phyloP scores from a whole-genome alignment of 2,888 invertebrate species.

The Ametastegia equiseti region DNA sequence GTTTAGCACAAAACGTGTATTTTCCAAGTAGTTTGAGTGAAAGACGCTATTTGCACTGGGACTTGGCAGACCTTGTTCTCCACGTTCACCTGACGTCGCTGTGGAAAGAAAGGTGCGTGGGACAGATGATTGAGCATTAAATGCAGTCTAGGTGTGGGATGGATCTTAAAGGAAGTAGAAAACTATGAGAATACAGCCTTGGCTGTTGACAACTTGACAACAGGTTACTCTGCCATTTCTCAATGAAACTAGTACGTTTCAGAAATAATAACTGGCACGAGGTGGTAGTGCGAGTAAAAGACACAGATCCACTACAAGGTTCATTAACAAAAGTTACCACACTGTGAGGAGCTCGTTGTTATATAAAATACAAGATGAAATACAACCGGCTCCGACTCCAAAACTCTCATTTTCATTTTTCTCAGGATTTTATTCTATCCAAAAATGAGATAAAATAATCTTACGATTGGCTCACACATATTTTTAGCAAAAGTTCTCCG shows the following conservation, averaged over 20 bases:
- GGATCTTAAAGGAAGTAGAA: conserved; percentile 5
- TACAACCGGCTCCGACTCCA: background rate
- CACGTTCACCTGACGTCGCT: conserved; percentile 1
- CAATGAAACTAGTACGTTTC: conserved; percentile 4
- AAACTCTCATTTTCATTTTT: background rate
- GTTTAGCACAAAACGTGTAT: background rate
- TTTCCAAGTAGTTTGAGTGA: background rate
- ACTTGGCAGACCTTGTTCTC: background rate
- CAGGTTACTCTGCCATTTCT: background rate
- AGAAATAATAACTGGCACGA: background rate
- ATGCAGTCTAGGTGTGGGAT: background rate
- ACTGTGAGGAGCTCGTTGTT: background rate
- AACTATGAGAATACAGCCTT: background rate
- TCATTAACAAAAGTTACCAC: background rate
- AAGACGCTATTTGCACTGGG: background rate
- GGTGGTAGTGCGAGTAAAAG: background rate
- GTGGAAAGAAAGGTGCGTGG: conserved; percentile 1
- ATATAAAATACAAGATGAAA: background rate
- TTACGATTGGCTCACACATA: background rate
- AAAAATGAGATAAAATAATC: too few relatives aligned
- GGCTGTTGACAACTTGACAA: background rate
- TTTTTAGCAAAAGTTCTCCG: background rate
- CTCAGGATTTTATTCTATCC: background rate
- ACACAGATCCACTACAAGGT: background rate
- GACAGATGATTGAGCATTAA: background rate